Base-by-base conservation (phyloP, 2,113 vertebrate genomes). In the Oophaga pumilio region DNA sequence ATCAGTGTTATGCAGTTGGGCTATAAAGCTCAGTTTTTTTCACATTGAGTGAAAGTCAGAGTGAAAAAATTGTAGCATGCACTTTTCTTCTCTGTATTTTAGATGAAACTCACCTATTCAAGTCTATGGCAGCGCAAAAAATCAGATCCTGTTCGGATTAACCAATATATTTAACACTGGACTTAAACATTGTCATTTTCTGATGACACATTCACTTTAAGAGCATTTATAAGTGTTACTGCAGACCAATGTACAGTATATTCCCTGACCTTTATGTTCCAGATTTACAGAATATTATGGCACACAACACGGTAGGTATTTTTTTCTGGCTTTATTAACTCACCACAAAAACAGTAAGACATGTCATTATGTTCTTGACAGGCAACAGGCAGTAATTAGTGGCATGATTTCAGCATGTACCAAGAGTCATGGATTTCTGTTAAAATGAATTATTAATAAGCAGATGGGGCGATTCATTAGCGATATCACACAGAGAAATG, bases 401-500 rank as follows among this genome's bases (percentile, higher is more conserved):
- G 28, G 28, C 33, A 18, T 49, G 71, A 20, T 74, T 74, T 74
- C 71, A 43, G 17, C 50, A 74, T 82, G 20, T 22, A 82, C 80
- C 8, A 49, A 82, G 60, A 50, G 60, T 66, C 43, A 82, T 82
- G 53, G 80, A 68, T 82, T 62, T 43, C 60, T 33, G 74, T 59
- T 80, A 59, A 77, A 56, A 50, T 77, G 14, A 49, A 68, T 82
- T 64, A 82, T 82, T 49, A 82, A 68, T 64, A 68, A 33, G 24
- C 33, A 66, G 60, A 82, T 82, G 80, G 59, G 79, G 80, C 11
- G 33, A 60, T 62, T 64, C 80, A 82, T 82, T 66, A 82, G 43
- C 12, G 6, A 22, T 3, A 52, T 82, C 80, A 66, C 60, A 52
- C 60, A 15, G 60, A 82, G 43, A 68, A 80, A 12, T 15, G 28